These are phyloP conservation scores for Callosobruchus maculatus DNA, from an alignment of 2,888 invertebrate genomes.

Conservation along the genomic window DNA sequence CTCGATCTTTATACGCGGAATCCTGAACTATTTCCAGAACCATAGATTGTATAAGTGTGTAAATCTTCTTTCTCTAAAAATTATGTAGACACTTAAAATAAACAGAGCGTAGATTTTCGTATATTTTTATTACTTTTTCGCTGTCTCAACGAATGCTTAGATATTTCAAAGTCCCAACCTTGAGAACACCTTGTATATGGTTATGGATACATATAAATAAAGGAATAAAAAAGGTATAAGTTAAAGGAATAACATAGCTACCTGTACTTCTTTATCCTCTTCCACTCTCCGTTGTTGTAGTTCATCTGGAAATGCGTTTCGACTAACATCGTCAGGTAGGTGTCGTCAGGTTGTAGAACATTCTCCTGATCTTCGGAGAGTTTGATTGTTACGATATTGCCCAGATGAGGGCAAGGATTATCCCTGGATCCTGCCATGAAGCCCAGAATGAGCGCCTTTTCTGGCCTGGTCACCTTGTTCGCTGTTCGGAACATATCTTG, in stretches of 20 bases:
- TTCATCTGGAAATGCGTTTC: conserved; percentile 99
- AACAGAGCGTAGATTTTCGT: no score
- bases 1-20: no score
- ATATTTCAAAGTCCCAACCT: no score
- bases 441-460: conserved; percentile 94
- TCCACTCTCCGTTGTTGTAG: conserved; percentile 97
- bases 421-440: conserved; percentile 99
- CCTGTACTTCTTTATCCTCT: conserved; percentile 82
- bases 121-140: no score
- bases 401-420: conserved; percentile 95
- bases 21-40: no score
- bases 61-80: no score
- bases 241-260: not conserved
- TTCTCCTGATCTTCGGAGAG: conserved; percentile 89
- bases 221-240: no score
- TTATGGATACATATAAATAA: no score
- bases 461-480: conserved; percentile 92
- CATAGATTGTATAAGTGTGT: no score
- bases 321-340: conserved; percentile 71
- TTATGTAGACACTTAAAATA: no score
- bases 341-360: conserved; percentile 81
- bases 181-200: no score
- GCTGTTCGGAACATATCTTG: conserved; percentile 97
- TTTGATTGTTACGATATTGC: conserved; percentile 94
- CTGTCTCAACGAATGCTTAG: no score